A percentile compares a stretch with the other conserved stretches of the same genome.
These are phyloP conservation scores for Penaeus japonicus DNA, from an alignment of 1,140 invertebrate genomes.

Conservation along the genomic window DNA sequence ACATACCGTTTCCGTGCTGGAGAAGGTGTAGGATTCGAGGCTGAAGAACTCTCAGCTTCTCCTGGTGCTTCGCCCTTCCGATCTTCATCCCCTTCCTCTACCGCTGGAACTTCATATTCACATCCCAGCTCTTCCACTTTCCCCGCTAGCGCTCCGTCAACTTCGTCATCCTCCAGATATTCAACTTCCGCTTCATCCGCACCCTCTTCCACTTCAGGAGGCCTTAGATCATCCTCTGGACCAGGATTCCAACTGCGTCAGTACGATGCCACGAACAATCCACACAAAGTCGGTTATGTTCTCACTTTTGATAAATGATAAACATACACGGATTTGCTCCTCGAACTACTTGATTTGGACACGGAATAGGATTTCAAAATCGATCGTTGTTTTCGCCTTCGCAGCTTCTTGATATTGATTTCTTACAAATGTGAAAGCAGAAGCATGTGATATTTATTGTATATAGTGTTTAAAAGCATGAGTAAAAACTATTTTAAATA, in stretches of 20 bases:
- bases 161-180: background rate
- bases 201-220: background rate
- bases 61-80: background rate
- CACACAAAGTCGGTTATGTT: constrained; percentile 10
- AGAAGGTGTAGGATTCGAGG: constrained; percentile 53
- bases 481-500: too few relatives aligned
- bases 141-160: background rate
- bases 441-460: too few relatives aligned
- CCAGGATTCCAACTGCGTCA: background rate
- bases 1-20: constrained; percentile 50
- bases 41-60: constrained; percentile 41
- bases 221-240: background rate
- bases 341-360: too few relatives aligned
- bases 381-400: too few relatives aligned
- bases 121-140: background rate
- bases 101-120: background rate
- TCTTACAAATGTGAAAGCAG: too few relatives aligned
- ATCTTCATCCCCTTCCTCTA: too few relatives aligned
- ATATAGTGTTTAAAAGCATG: too few relatives aligned
- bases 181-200: background rate
- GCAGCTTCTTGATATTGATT: too few relatives aligned
- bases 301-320: too few relatives aligned
- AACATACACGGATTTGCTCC: too few relatives aligned
- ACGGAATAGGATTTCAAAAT: too few relatives aligned
- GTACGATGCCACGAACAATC: constrained; percentile 30